Evolutionary conservation across 2,113 vertebrate species (phyloP).

Genomic region (Mus spicilegus): DNA sequence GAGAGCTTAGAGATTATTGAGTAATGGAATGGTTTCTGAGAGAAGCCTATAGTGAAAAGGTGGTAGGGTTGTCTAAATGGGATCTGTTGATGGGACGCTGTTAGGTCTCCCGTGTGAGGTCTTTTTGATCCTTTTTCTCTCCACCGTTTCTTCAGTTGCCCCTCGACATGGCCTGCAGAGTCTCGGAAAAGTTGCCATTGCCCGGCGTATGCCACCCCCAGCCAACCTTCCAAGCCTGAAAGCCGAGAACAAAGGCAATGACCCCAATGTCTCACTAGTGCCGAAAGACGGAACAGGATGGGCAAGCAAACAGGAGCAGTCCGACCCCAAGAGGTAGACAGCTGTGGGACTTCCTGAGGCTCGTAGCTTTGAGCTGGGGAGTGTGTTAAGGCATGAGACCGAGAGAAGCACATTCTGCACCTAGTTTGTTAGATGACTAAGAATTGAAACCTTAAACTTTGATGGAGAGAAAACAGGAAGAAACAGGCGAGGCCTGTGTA

Average conservation of each 20-base stretch:
- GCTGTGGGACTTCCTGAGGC: neutral
- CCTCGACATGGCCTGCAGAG: conserved; percentile 98
- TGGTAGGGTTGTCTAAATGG: neutral
- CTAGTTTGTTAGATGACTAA: neutral
- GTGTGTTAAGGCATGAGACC: neutral
- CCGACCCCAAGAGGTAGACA: conserved; percentile 95
- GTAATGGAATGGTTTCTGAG: neutral
- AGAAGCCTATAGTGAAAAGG: neutral
- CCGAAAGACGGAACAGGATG: conserved; percentile 99
- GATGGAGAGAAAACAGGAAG: neutral
- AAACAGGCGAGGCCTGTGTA: neutral
- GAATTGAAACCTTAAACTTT: neutral
- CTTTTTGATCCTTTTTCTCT: conserved; percentile 44
- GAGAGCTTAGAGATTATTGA: neutral
- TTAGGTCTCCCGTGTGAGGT: neutral
- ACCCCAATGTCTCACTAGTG: conserved; percentile 96
- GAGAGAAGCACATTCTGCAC: neutral
- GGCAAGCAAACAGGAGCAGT: conserved; percentile 97
- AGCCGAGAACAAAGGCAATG: conserved; percentile 98
- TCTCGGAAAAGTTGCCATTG: conserved; percentile 98
- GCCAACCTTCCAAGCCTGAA: conserved; percentile 97
- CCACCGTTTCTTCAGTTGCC: conserved; percentile 87
- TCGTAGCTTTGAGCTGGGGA: neutral
- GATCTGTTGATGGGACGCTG: neutral
- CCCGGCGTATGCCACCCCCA: conserved; percentile 97